A percentile compares a stretch with the other conserved stretches of the same genome.
Evolutionary conservation across 2,888 invertebrate genomes (phyloP).

Genomic region (Parelbella ahira): DNA sequence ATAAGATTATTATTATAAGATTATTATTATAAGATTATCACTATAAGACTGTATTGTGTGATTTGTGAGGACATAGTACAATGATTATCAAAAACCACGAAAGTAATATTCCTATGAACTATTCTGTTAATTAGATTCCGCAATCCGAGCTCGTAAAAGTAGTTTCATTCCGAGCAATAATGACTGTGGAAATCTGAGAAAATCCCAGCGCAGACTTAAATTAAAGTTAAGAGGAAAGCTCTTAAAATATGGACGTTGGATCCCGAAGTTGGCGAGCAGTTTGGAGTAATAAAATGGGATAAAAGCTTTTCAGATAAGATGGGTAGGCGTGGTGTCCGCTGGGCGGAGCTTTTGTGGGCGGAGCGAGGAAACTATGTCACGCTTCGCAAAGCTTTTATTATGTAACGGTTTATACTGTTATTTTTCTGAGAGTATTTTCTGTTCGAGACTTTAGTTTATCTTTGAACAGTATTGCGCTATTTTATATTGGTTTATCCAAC

Average conservation of each 20-base stretch:
- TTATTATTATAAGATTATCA: too few species aligned
- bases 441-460: too few species aligned
- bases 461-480: too few species aligned
- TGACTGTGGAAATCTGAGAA: constrained; percentile 17
- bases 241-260: constrained; percentile 22
- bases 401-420: too few species aligned
- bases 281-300: constrained; percentile 29
- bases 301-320: constrained; percentile 25
- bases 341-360: constrained; percentile 49
- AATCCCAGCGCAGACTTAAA: constrained; percentile 21
- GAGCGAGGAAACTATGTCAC: constrained; percentile 36
- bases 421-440: too few species aligned
- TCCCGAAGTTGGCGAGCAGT: constrained; percentile 15
- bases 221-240: constrained; percentile 21
- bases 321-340: constrained; percentile 35
- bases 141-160: constrained; percentile 17
- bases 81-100: too few species aligned
- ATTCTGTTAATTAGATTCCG: constrained; percentile 6
- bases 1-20: too few species aligned
- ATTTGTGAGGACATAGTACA: too few species aligned
- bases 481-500: too few species aligned
- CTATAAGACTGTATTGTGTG: too few species aligned
- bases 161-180: constrained; percentile 17
- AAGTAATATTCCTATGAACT: background rate
- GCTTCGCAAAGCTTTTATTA: too few species aligned